phyloP scores from a whole-genome alignment of 2,113 vertebrate species.

The Corydoras sp. region DNA sequence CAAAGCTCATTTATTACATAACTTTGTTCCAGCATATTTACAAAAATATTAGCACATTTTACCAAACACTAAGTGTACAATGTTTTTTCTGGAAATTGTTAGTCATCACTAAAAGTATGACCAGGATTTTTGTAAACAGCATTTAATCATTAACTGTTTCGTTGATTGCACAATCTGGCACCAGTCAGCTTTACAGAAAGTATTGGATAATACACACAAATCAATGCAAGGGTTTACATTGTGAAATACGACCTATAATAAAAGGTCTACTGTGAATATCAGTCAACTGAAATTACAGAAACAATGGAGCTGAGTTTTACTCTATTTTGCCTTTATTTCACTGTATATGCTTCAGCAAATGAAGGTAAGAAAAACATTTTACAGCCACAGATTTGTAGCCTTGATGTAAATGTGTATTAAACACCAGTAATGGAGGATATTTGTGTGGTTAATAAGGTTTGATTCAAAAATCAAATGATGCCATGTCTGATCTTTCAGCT shows the following conservation, averaged over 20 bases:
- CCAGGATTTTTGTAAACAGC: neutral
- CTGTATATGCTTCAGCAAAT: slow-evolving; percentile 10
- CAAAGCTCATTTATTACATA: no score
- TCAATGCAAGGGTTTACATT: neutral
- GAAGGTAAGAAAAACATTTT: slow-evolving; percentile 40
- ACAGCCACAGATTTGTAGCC: neutral
- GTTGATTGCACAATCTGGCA: neutral
- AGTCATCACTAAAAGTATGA: neutral
- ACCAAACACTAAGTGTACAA: no score
- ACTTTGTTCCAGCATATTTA: no score
- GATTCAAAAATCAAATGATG: neutral
- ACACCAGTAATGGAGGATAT: neutral
- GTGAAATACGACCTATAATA: neutral
- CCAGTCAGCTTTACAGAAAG: neutral
- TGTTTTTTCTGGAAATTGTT: neutral
- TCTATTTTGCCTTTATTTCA: slow-evolving; percentile 38
- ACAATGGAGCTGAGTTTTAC: slow-evolving; percentile 38
- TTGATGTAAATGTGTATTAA: neutral
- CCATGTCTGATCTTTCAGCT: neutral
- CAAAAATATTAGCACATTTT: no score
- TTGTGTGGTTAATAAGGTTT: neutral
- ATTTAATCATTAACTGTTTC: slow-evolving; percentile 4
- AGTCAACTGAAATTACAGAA: neutral
- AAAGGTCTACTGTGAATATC: neutral
- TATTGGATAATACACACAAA: neutral